Conservation (phyloP, 2,113 vertebrate species). For the Cercopithecus mona region DNA sequence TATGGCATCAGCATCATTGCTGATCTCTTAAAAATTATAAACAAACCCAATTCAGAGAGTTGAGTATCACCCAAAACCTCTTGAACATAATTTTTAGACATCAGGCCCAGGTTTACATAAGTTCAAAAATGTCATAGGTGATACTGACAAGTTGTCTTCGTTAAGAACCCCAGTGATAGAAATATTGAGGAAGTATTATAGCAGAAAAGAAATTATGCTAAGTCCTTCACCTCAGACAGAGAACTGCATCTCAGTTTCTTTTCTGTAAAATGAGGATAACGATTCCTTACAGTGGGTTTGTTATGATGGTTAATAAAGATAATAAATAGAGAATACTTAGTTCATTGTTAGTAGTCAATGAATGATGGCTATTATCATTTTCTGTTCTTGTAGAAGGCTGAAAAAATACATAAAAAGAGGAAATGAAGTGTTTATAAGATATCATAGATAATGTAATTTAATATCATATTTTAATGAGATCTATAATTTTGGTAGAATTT, state of each 20-base stretch:
- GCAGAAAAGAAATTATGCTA: neutral
- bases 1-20: neutral
- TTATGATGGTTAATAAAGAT: neutral
- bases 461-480: conserved; percentile 42
- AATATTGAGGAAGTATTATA: neutral
- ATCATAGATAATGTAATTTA: conserved; percentile 19
- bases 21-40: neutral
- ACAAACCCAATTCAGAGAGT: neutral
- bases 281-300: neutral
- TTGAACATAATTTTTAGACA: neutral
- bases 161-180: neutral
- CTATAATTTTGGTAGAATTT: conserved; percentile 41
- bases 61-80: neutral
- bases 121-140: neutral
- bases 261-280: conserved; percentile 42
- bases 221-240: neutral
- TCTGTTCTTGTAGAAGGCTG: neutral
- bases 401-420: conserved; percentile 16
- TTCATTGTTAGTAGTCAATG: neutral
- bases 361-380: conserved; percentile 32
- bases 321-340: neutral
- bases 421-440: conserved; percentile 12
- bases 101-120: neutral
- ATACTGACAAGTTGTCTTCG: neutral
- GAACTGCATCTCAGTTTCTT: neutral